phyloP scores from a whole-genome alignment of 2,888 invertebrate genomes.

The Onchidella celtica region DNA sequence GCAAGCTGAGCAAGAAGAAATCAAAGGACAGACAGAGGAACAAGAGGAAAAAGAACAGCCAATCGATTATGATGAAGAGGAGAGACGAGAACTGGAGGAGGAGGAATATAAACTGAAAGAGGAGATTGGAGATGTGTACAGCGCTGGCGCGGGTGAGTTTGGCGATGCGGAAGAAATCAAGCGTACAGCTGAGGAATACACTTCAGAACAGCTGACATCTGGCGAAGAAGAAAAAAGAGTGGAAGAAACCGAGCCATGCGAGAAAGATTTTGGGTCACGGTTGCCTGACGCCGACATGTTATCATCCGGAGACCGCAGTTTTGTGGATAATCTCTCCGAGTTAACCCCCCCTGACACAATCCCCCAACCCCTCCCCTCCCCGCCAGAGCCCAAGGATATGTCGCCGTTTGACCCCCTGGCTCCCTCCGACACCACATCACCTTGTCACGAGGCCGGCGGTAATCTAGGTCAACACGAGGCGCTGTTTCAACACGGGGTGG shows the following conservation, averaged over 20 bases:
- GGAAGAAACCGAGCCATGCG: no score
- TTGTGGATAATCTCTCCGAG: conserved; percentile 30
- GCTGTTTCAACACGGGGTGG: neutral
- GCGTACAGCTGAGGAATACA: neutral
- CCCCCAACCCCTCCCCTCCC: conserved; percentile 45
- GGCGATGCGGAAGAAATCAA: neutral
- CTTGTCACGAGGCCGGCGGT: neutral
- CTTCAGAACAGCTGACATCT: neutral
- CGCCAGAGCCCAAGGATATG: conserved; percentile 34
- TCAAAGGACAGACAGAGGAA: neutral
- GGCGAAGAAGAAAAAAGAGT: neutral
- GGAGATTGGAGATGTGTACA: no score
- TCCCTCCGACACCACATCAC: neutral
- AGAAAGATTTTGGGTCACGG: conserved; percentile 4
- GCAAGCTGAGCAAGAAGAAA: neutral
- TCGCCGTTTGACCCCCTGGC: conserved; percentile 26
- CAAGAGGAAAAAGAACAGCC: conserved; percentile 6
- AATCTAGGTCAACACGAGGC: conserved; percentile 29
- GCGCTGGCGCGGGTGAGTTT: neutral
- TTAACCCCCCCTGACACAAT: conserved; percentile 30
- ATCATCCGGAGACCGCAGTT: conserved; percentile 14
- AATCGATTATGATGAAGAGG: neutral
- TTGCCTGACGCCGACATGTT: neutral
- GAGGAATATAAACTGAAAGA: no score
- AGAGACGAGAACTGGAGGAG: conserved; percentile 4